Percentiles rank a stretch among this genome's conserved stretches.
Conservation (phyloP, 2,888 invertebrate genomes). For the Unio delphinus region DNA sequence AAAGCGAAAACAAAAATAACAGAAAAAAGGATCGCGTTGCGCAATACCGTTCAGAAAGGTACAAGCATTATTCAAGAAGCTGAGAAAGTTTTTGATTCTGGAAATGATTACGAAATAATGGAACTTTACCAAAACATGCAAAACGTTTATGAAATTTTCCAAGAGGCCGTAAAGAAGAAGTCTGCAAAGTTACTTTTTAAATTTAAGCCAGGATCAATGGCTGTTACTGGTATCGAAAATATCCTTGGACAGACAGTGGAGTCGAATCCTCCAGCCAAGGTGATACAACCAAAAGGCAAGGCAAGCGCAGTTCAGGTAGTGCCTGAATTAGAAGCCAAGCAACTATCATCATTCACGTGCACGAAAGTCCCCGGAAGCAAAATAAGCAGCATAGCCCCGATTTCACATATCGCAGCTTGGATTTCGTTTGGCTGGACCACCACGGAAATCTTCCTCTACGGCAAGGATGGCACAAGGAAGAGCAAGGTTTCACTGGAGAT, state of each 20-base stretch:
- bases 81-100: conserved; percentile 26
- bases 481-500: conserved; percentile 16
- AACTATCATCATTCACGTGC: conserved; percentile 25
- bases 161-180: no score
- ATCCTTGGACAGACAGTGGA: neutral
- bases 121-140: conserved; percentile 21
- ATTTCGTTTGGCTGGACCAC: conserved; percentile 37
- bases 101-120: conserved; percentile 35
- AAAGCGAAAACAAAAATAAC: conserved; percentile 15
- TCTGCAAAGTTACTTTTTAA: no score
- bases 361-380: conserved; percentile 34
- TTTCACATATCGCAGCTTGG: conserved; percentile 36
- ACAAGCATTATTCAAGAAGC: conserved; percentile 24
- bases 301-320: conserved; percentile 16
- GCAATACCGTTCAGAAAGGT: conserved; percentile 17
- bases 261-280: neutral
- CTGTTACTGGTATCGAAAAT: no score
- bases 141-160: no score
- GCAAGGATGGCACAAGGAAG: conserved; percentile 29
- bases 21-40: conserved; percentile 16
- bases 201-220: no score
- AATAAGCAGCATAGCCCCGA: conserved; percentile 32
- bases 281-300: neutral
- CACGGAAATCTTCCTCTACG: conserved; percentile 35
- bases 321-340: conserved; percentile 26